Base-by-base conservation (phyloP, 2,888 invertebrate genomes). In the Spodoptera littoralis region DNA sequence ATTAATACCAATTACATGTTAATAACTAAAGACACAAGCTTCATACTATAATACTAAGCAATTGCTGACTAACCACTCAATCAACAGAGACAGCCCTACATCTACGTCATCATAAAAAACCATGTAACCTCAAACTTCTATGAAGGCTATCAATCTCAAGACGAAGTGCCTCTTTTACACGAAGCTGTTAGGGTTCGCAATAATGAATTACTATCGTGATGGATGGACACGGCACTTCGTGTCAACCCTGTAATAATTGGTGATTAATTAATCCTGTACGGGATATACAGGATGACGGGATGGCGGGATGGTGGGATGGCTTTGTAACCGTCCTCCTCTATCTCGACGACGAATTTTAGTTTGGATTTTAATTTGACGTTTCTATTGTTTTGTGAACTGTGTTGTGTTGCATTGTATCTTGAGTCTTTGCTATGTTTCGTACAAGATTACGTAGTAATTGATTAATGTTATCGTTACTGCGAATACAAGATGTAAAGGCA, bases 131-230 rank as follows among this genome's bases (percentile, higher is more conserved):
- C 30, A 22, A 8, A 22, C 8, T 22, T 4, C 22, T 13, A 64
- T 73, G 53, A 42, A 51, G 27, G 48, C 55, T 49, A 73, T 73
- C 70, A 64, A 57, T 64, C 71, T 65, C 58, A 48, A 58, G 69
- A 49, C 46, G 59, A 53, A 67, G 47, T 41, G 27, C 55, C 63
- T 54, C 69, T 68, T 72, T 70, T 67, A 52, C 51, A 63, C 27
- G 46, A 49, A 49, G 13, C 60, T 47, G 36, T 71, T 57, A 72
- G 54, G 65, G 69, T 51, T 69, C 60, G 53, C 54, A 11, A 55
- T 70, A 73, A 74, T 73, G 70, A 73, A 73, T 73, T 60, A 61
- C 74, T 4, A 45, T 42, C n/a, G 60, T 73, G 72, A 73, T 73
- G 65, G 72, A 73, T 70, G 74, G 65, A 58, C 65, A 57, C 12